Conservation (phyloP, 2,797 vertebrate species). For the Pseudochirops cupreus region DNA sequence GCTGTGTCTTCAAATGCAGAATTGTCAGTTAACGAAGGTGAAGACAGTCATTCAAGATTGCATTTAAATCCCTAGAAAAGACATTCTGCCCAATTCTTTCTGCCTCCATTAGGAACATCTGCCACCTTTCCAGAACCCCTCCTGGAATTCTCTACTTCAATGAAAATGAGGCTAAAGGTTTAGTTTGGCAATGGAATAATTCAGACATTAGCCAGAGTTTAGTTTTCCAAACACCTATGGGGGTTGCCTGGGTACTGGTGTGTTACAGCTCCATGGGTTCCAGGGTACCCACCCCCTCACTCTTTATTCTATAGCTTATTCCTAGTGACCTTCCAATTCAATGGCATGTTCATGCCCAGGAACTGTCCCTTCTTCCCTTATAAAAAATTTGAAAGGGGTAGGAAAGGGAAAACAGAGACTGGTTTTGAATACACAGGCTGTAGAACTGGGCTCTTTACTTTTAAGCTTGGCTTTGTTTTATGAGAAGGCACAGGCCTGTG, state of each 20-base stretch:
- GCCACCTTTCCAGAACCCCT: not conserved
- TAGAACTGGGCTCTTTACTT: not conserved
- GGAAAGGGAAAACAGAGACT: not conserved
- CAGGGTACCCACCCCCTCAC: not conserved
- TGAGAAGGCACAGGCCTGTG: not conserved
- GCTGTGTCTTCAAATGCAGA: constrained; percentile 5
- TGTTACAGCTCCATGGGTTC: not conserved
- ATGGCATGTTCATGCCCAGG: not conserved
- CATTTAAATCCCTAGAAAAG: not conserved
- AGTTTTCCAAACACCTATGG: not conserved
- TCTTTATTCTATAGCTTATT: not conserved
- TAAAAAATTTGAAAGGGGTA: not conserved
- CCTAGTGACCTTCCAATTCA: not conserved
- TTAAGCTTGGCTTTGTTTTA: not conserved
- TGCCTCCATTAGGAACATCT: not conserved
- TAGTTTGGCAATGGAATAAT: not conserved
- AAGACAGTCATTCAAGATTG: not conserved
- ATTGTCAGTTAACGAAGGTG: not conserved
- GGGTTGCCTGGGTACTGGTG: not conserved
- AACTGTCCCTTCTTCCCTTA: not conserved
- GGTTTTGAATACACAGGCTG: not conserved
- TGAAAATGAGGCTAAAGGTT: not conserved
- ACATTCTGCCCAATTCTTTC: not conserved
- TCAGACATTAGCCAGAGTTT: not conserved
- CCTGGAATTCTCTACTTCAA: not conserved